phyloP scores from a whole-genome alignment of 1,140 invertebrate species.

The Bathynomus jamesi region DNA sequence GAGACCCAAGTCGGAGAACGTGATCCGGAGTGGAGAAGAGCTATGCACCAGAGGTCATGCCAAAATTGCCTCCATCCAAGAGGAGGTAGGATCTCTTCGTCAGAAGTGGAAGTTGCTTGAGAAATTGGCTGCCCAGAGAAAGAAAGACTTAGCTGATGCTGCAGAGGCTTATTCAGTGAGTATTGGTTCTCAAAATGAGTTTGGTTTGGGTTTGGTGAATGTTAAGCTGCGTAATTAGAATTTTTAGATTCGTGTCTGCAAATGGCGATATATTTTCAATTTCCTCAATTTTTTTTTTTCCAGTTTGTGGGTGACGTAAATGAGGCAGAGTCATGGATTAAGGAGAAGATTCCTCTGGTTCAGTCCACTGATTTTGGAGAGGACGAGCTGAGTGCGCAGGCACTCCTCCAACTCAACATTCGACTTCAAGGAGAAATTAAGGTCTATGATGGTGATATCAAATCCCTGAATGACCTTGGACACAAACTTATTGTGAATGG shows the following conservation, averaged over 20 bases:
- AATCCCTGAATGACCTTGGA: conserved; percentile 74
- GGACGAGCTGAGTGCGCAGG: conserved; percentile 81
- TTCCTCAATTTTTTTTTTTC: no score
- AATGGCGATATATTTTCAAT: no score
- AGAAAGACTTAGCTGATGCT: conserved; percentile 83
- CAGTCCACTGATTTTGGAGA: conserved; percentile 78
- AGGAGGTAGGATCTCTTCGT: conserved; percentile 38
- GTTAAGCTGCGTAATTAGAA: no score
- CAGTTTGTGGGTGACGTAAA: conserved; percentile 94
- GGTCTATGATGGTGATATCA: conserved; percentile 82
- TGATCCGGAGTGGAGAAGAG: conserved; percentile 62
- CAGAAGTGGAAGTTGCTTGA: conserved; percentile 51
- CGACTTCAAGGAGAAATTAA: conserved; percentile 84
- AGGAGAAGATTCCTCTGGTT: conserved; percentile 81
- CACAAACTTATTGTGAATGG: conserved; percentile 69
- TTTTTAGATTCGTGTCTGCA: no score
- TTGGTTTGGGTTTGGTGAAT: no score
- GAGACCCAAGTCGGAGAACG: conserved; percentile 66
- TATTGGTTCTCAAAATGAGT: no score
- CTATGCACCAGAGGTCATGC: conserved; percentile 69
- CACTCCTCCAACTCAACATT: conserved; percentile 73
- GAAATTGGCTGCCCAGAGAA: conserved; percentile 69
- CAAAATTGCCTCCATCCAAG: conserved; percentile 64
- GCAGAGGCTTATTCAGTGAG: conserved; percentile 79
- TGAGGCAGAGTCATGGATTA: conserved; percentile 95